phyloP scores from a whole-genome alignment of 2,888 invertebrate genomes.

The Mycalesis mineus region DNA sequence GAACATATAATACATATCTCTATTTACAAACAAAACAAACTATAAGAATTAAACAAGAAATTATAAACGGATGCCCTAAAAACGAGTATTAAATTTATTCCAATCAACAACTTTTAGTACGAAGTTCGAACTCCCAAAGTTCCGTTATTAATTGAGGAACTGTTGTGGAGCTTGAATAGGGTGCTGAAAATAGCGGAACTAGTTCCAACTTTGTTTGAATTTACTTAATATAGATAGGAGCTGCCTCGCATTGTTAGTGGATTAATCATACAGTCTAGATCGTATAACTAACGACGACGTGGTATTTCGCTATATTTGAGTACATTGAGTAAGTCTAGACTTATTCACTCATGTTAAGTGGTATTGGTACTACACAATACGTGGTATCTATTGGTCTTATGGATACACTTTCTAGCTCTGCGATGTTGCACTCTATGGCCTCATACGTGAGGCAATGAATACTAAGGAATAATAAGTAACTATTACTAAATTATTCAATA shows the following conservation, averaged over 20 bases:
- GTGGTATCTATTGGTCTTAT: too few species aligned
- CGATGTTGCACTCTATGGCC: too few species aligned
- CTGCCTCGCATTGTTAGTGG: conserved; percentile 1
- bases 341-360: too few species aligned
- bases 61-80: conserved; percentile 1
- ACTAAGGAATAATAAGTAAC: too few species aligned
- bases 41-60: too few species aligned
- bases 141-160: conserved; percentile 22
- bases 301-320: too few species aligned
- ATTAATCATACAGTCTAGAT: neutral
- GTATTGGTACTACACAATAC: too few species aligned
- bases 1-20: too few species aligned
- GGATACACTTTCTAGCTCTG: too few species aligned
- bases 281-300: neutral
- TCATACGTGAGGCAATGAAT: too few species aligned
- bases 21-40: neutral
- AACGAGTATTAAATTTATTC: conserved; percentile 14
- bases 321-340: too few species aligned
- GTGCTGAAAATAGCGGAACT: conserved; percentile 19
- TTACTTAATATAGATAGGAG: conserved; percentile 8
- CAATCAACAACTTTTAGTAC: conserved; percentile 16
- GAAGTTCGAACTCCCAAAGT: conserved; percentile 15
- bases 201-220: conserved; percentile 5
- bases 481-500: too few species aligned
- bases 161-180: conserved; percentile 15